Evolutionary conservation across 2,888 invertebrate genomes (phyloP).

Genomic region (Enchytraeus crypticus): DNA sequence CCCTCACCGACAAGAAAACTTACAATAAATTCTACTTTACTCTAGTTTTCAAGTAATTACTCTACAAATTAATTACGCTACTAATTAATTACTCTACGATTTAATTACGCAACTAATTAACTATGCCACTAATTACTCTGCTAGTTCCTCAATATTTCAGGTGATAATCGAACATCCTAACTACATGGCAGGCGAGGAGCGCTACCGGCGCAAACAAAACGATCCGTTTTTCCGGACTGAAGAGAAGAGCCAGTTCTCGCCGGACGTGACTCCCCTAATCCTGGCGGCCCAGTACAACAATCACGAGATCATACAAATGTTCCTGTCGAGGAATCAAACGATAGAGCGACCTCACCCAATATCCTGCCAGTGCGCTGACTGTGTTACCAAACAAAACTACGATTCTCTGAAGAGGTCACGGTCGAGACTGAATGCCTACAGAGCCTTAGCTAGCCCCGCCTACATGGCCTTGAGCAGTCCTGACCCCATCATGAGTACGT

Average conservation of each 20-base stretch:
- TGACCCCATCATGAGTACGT: constrained; percentile 63
- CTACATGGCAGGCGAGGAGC: constrained; percentile 48
- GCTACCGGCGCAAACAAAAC: constrained; percentile 37
- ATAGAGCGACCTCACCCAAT: constrained; percentile 58
- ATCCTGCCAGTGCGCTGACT: constrained; percentile 47
- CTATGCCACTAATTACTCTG: too few relatives aligned
- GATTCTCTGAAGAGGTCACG: constrained; percentile 51
- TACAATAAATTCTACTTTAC: too few relatives aligned
- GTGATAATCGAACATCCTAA: constrained; percentile 52
- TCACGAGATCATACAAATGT: constrained; percentile 61
- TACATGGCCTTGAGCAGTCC: constrained; percentile 61
- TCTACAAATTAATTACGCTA: too few relatives aligned
- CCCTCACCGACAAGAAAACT: too few relatives aligned
- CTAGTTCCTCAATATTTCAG: too few relatives aligned
- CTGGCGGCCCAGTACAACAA: constrained; percentile 64
- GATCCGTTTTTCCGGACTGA: constrained; percentile 49
- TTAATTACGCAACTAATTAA: too few relatives aligned
- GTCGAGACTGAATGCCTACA: constrained; percentile 58
- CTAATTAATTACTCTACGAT: too few relatives aligned
- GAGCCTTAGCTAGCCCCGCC: constrained; percentile 61
- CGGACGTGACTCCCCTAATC: constrained; percentile 62
- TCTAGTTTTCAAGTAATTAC: too few relatives aligned
- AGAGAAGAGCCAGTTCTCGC: constrained; percentile 56
- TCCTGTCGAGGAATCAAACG: constrained; percentile 60
- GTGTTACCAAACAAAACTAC: constrained; percentile 47